Percentiles rank a stretch among this genome's conserved stretches.
Conservation (phyloP, 2,113 vertebrate genomes). For the Dolichallabes microphthalmus region DNA sequence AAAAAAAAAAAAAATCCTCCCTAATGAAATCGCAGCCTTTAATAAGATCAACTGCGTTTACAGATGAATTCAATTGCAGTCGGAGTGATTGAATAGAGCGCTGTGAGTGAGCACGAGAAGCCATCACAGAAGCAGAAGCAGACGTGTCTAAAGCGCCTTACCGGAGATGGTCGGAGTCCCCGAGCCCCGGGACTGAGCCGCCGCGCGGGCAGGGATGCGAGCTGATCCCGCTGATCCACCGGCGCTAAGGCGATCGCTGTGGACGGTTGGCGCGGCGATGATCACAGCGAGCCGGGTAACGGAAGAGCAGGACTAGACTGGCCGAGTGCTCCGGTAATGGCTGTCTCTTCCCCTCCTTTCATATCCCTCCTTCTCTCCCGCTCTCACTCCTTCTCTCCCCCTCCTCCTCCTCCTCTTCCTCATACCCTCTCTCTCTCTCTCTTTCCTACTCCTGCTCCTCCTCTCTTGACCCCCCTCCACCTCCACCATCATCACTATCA, state of each 20-base stretch:
- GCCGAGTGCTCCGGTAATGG: conserved; percentile 68
- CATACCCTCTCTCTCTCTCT: conserved; percentile 37
- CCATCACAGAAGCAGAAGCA: background rate
- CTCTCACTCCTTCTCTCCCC: conserved; percentile 45
- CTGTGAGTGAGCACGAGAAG: background rate
- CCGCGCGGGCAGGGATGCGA: conserved; percentile 28
- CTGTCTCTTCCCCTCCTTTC: conserved; percentile 63
- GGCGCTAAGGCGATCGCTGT: conserved; percentile 50
- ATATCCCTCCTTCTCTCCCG: conserved; percentile 53
- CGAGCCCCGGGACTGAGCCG: conserved; percentile 10
- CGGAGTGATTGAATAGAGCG: background rate
- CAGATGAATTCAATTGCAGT: background rate
- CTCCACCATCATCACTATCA: conserved; percentile 38
- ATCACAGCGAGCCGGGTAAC: conserved; percentile 46
- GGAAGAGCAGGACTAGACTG: conserved; percentile 51
- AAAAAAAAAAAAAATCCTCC: background rate
- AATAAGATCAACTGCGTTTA: background rate
- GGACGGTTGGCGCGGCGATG: conserved; percentile 12
- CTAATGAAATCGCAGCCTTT: background rate
- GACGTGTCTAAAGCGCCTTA: conserved; percentile 1
- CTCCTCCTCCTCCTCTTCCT: conserved; percentile 22
- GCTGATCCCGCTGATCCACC: background rate
- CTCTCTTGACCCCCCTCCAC: conserved; percentile 13
- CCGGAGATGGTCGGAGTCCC: conserved; percentile 25
- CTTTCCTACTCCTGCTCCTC: conserved; percentile 25